Evolutionary conservation across 2,113 vertebrate species (phyloP), one percentile per base, ranked within the genome.

Genomic region (Sylvilagus bachmani): DNA sequence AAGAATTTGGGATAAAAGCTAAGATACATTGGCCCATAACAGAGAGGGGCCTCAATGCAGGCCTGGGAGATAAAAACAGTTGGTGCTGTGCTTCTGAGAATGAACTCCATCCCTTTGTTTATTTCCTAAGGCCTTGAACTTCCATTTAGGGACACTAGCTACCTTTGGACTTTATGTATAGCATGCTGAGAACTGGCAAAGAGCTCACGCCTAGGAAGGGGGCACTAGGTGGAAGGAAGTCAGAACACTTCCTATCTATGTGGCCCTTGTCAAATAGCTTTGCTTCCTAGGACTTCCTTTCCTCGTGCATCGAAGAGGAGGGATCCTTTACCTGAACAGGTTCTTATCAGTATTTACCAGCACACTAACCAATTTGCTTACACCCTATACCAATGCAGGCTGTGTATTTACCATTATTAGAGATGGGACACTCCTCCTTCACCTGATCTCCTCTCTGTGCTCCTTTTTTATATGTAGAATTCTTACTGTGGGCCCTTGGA

Each of bases 391-490:
- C 31, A 33, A 25, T 29, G 55, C 36, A 67, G 9, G 44, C 44
- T 44, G 44, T 44, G 44, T 44, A 44, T 9, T 44, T 1, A 44
- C 44, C 44, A 44, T 44, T 14, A 21, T 10, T 49, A 66, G 78
- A 74, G 36, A 53, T 22, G 13, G 17, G 44, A 44, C 16, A 7
- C 71, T 64, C 27, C 24, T 55, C 6, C 1, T 3, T 71, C 49
- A 44, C 17, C 9, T 3, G 10, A 7, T 10, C 0, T 21, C 6
- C 6, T 0, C 4, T 74, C 33, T 55, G 2, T 38, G 55, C 25
- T 31, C 6, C 10, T 16, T 33, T 17, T 90, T 49, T 13, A 19
- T 25, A n/a, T 36, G 27, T 5, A 61, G 33, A 80, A 33, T 31
- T 51, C 74, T 89, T 13, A 13, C 36, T 78, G 58, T 66, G 6